A percentile compares a stretch with the other conserved stretches of the same genome.
These are phyloP conservation scores for Erannis defoliaria DNA, from an alignment of 2,888 invertebrate genomes.

Conservation along the genomic window DNA sequence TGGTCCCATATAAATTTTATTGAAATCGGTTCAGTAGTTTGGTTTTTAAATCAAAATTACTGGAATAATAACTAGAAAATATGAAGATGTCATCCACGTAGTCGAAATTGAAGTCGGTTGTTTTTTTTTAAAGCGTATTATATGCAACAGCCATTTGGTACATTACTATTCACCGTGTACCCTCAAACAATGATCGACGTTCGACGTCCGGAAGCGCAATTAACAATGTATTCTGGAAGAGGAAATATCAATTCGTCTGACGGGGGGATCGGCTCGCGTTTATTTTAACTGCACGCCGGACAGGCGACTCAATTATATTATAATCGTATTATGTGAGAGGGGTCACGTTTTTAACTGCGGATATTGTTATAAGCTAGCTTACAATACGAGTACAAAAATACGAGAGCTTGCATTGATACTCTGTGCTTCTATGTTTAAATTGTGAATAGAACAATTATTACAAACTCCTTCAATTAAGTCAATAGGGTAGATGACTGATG, in stretches of 20 bases:
- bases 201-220: constrained; percentile 83
- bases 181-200: constrained; percentile 69
- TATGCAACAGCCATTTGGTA: constrained; percentile 16
- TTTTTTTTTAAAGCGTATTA: background rate
- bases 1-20: too few species aligned
- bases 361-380: constrained; percentile 13
- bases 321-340: constrained; percentile 25
- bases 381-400: background rate
- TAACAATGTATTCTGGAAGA: constrained; percentile 82
- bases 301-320: constrained; percentile 65
- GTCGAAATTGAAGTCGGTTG: too few species aligned
- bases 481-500: too few species aligned
- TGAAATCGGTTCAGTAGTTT: too few species aligned
- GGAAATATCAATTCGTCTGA: constrained; percentile 84
- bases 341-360: constrained; percentile 33
- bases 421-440: too few species aligned
- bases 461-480: too few species aligned
- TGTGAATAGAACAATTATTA: too few species aligned
- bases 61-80: too few species aligned
- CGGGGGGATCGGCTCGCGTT: constrained; percentile 69
- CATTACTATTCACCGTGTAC: constrained; percentile 46
- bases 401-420: too few species aligned
- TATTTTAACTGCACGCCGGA: constrained; percentile 58
- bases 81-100: too few species aligned
- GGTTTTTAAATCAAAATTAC: too few species aligned